These are phyloP conservation scores for Madoqua kirkii DNA, from an alignment of 2,113 vertebrate genomes.

Conservation along the genomic window DNA sequence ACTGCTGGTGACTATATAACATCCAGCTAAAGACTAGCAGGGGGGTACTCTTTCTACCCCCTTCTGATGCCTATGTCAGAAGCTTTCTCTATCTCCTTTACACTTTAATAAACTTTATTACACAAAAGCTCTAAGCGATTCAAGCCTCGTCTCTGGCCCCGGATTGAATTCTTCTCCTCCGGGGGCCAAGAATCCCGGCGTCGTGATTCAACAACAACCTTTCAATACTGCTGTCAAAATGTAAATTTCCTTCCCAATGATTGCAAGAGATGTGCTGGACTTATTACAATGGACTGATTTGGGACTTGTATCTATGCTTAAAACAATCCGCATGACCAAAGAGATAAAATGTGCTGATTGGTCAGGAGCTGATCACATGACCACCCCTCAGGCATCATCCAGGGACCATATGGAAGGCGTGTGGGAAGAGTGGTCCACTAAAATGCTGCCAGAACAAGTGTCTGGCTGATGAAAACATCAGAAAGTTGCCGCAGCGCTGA, in stretches of 20 bases:
- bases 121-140: no score
- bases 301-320: no score
- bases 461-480: not conserved
- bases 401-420: fast-evolving
- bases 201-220: no score
- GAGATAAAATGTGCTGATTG: not conserved
- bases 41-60: no score
- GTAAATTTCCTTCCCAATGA: not conserved
- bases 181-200: no score
- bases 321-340: not conserved
- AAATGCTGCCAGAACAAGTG: not conserved
- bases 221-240: not conserved
- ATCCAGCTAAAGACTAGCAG: no score
- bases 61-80: no score
- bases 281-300: not conserved
- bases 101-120: no score
- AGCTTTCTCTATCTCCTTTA: no score
- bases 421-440: not conserved
- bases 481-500: not conserved
- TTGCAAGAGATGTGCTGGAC: not conserved
- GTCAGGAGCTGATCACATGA: not conserved
- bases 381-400: not conserved
- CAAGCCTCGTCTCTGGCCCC: no score
- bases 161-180: no score
- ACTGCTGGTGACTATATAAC: no score